phyloP scores from a whole-genome alignment of 2,113 vertebrate species.

The Grus americana region DNA sequence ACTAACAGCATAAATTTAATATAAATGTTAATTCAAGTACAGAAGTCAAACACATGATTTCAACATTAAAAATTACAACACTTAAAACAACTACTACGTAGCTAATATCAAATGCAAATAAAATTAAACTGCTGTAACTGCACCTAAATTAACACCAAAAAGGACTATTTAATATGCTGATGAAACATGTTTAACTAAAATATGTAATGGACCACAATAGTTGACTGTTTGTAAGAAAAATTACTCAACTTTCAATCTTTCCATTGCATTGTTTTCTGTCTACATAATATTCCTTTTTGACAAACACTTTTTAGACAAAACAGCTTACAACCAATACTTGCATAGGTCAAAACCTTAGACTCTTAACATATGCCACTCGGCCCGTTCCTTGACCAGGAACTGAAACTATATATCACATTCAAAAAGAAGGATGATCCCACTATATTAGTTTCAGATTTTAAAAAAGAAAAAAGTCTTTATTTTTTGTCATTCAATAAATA shows the following conservation, averaged over 20 bases:
- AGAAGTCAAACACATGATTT: constrained; percentile 82
- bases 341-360: constrained; percentile 28
- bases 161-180: constrained; percentile 45
- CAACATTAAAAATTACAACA: constrained; percentile 74
- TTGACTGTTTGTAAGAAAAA: constrained; percentile 47
- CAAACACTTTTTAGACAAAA: constrained; percentile 47
- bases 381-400: constrained; percentile 10
- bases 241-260: constrained; percentile 53
- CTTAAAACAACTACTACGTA: constrained; percentile 59
- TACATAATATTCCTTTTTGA: constrained; percentile 70
- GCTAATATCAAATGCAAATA: constrained; percentile 65
- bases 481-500: constrained; percentile 46
- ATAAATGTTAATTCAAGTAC: constrained; percentile 69
- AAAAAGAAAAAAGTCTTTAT: neutral
- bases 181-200: constrained; percentile 63
- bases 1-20: constrained; percentile 75
- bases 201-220: constrained; percentile 55
- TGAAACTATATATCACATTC: constrained; percentile 12
- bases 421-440: constrained; percentile 27
- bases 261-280: constrained; percentile 62
- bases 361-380: constrained; percentile 1
- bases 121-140: constrained; percentile 69
- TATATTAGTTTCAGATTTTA: neutral
- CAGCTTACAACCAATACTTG: constrained; percentile 46
- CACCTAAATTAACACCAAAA: constrained; percentile 66